These are phyloP conservation scores for Ostrea edulis DNA, from an alignment of 1,140 invertebrate genomes.

Conservation along the genomic window DNA sequence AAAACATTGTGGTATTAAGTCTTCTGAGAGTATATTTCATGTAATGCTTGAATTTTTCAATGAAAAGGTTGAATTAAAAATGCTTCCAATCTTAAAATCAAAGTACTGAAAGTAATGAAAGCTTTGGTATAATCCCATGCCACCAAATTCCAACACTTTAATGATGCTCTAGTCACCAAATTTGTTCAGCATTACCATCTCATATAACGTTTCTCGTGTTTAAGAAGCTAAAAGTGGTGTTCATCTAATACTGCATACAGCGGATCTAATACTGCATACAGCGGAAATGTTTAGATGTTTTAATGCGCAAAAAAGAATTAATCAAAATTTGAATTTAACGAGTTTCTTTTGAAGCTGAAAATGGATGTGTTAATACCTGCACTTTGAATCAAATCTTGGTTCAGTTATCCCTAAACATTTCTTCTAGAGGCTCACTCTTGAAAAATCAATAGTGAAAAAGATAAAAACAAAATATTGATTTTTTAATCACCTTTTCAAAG, in stretches of 20 bases:
- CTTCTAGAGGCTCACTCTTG: neutral
- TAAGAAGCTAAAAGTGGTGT: too few relatives aligned
- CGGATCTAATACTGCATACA: too few relatives aligned
- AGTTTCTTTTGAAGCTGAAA: neutral
- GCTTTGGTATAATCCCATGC: neutral
- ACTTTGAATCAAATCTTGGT: neutral
- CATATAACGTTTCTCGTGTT: too few relatives aligned
- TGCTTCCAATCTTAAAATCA: neutral
- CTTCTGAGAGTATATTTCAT: too few relatives aligned
- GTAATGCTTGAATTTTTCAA: too few relatives aligned
- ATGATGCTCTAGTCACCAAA: too few relatives aligned
- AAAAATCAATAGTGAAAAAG: constrained; percentile 47
- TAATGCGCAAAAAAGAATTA: neutral
- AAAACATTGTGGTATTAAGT: too few relatives aligned
- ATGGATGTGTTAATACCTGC: neutral
- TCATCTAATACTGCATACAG: too few relatives aligned
- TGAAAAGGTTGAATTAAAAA: too few relatives aligned
- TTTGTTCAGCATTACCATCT: too few relatives aligned
- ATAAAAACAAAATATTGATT: constrained; percentile 31
- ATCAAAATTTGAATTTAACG: neutral
- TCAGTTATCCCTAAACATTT: neutral
- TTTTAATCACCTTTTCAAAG: constrained; percentile 27
- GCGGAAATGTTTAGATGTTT: too few relatives aligned
- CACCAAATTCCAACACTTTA: too few relatives aligned
- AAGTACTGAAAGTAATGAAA: neutral